phyloP scores from a whole-genome alignment of 2,888 invertebrate species.

The Yponomeuta sedellus region DNA sequence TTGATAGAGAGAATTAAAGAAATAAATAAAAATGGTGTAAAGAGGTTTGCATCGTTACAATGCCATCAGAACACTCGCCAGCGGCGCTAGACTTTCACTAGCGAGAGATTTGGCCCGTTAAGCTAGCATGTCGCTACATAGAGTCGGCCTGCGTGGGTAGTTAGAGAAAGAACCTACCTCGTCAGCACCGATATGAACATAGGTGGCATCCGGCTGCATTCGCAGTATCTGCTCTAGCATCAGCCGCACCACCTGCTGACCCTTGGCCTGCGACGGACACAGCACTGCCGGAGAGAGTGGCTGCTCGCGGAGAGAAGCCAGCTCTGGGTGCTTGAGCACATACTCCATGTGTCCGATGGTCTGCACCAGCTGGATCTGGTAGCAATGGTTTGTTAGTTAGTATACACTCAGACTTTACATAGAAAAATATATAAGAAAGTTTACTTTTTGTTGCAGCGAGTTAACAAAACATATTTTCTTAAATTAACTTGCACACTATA shows the following conservation, averaged over 20 bases:
- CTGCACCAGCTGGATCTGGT: conserved; percentile 84
- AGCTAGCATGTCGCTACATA: no score
- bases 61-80: no score
- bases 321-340: conserved; percentile 84
- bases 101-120: no score
- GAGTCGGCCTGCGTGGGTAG: no score
- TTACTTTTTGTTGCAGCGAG: background rate
- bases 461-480: no score
- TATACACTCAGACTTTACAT: background rate
- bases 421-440: background rate
- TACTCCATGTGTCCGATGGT: conserved; percentile 93
- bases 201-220: conserved; percentile 79
- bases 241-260: conserved; percentile 77
- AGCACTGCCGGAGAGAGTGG: conserved; percentile 81
- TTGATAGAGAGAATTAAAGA: no score
- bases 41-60: no score
- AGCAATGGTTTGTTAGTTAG: conserved; percentile 13
- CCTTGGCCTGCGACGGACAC: conserved; percentile 81
- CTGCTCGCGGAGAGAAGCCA: conserved; percentile 80
- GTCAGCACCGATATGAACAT: conserved; percentile 89
- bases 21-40: no score
- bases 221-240: conserved; percentile 84
- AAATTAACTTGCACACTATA: no score
- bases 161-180: conserved; percentile 64
- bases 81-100: no score